Percentiles rank a stretch among this genome's conserved stretches.
phyloP scores from a whole-genome alignment of 2,797 vertebrate genomes.

The Lithobates sylvaticus region DNA sequence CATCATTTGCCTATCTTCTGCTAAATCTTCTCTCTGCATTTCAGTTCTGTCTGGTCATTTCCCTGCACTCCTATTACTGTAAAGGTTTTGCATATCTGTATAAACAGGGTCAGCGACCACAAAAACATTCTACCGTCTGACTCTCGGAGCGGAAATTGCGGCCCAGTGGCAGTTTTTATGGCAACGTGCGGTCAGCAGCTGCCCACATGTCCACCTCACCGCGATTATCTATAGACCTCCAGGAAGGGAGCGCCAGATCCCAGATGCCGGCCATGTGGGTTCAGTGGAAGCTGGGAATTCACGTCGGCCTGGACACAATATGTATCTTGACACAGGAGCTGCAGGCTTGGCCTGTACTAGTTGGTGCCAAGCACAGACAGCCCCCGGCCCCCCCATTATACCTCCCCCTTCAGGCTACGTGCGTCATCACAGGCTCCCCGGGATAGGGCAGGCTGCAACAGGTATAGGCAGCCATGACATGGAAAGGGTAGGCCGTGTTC shows the following conservation, averaged over 20 bases:
- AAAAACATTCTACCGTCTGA: too few species aligned
- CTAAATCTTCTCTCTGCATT: too few species aligned
- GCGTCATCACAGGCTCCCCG: not conserved
- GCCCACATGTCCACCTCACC: not conserved
- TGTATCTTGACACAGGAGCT: not conserved
- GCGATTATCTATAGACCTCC: not conserved
- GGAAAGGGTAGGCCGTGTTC: too few species aligned
- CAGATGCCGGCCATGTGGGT: not conserved
- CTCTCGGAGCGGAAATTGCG: too few species aligned
- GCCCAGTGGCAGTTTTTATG: too few species aligned
- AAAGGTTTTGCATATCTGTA: too few species aligned
- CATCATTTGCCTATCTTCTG: too few species aligned
- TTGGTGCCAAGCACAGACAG: not conserved
- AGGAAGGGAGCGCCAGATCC: not conserved
- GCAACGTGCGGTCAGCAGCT: not conserved
- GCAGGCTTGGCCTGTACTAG: not conserved
- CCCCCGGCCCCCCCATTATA: not conserved
- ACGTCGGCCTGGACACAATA: not conserved
- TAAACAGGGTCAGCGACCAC: too few species aligned
- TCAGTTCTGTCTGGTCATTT: too few species aligned
- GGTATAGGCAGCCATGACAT: not conserved
- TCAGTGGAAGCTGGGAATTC: not conserved
- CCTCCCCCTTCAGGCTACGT: not conserved
- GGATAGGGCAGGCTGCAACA: too few species aligned
- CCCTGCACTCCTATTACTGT: too few species aligned